Percentiles rank a stretch among this genome's conserved stretches.
phyloP scores from a whole-genome alignment of 2,888 invertebrate genomes.

The Yponomeuta sedellus region DNA sequence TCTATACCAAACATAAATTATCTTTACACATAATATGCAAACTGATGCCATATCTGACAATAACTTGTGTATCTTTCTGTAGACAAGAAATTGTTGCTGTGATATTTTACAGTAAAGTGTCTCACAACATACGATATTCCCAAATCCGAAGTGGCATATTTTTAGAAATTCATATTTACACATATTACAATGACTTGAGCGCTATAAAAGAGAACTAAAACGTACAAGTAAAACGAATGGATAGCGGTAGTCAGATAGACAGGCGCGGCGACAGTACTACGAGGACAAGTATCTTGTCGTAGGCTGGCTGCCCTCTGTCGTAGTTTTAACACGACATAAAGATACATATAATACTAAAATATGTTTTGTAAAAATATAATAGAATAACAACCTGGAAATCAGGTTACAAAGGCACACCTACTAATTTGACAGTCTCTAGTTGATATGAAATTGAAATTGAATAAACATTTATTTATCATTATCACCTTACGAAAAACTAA shows the following conservation, averaged over 20 bases:
- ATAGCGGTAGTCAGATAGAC: constrained; percentile 28
- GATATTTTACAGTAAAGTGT: too few species aligned
- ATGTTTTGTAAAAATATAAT: constrained; percentile 22
- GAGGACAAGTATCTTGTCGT: constrained; percentile 26
- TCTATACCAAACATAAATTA: not conserved
- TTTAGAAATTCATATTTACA: not conserved
- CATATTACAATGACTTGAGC: constrained; percentile 7
- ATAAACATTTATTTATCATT: too few species aligned
- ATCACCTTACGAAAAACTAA: too few species aligned
- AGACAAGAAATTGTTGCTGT: too few species aligned
- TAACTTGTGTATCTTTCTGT: too few species aligned
- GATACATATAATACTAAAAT: constrained; percentile 24
- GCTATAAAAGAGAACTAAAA: not conserved
- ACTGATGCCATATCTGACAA: too few species aligned
- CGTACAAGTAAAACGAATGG: constrained; percentile 3
- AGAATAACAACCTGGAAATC: not conserved
- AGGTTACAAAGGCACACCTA: too few species aligned
- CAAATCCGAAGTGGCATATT: too few species aligned
- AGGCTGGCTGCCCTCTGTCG: constrained; percentile 67
- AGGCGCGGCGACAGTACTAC: constrained; percentile 47
- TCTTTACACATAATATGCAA: too few species aligned
- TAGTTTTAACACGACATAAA: constrained; percentile 21
- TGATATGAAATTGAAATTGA: too few species aligned
- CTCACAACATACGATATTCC: too few species aligned
- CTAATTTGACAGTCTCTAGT: too few species aligned